Evolutionary conservation across 1,140 invertebrate genomes (phyloP).

Genomic region (Drosophila yakuba): DNA sequence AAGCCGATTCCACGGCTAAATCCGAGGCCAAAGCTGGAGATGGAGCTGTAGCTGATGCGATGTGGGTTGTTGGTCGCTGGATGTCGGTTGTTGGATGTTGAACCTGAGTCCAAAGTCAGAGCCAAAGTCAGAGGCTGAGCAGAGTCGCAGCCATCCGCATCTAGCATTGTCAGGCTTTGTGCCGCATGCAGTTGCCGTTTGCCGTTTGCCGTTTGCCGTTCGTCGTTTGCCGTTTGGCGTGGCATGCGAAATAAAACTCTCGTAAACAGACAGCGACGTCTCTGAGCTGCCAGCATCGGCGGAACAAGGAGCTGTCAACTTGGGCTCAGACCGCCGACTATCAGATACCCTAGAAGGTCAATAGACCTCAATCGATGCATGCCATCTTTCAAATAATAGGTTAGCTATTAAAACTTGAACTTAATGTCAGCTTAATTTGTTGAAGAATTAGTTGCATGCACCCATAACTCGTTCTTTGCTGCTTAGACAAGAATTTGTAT

Average conservation of each 20-base stretch:
- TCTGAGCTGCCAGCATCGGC: constrained; percentile 58
- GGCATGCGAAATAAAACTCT: constrained; percentile 79
- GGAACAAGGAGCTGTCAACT: constrained; percentile 20
- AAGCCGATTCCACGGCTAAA: constrained; percentile 16
- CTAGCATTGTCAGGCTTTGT: constrained; percentile 75
- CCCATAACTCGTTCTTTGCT: too few species aligned
- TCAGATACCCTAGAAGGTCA: constrained; percentile 3
- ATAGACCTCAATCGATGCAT: too few species aligned
- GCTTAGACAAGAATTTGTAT: too few species aligned
- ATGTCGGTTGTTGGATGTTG: constrained; percentile 9
- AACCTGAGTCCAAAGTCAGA: constrained; percentile 41
- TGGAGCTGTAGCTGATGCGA: not conserved
- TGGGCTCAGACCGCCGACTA: not conserved
- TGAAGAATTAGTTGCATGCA: too few species aligned
- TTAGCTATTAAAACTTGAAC: too few species aligned
- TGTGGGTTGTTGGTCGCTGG: not conserved
- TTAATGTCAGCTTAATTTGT: too few species aligned
- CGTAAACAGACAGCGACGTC: constrained; percentile 75
- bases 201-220: constrained; percentile 51
- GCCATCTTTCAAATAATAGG: too few species aligned
- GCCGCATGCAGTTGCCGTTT: constrained; percentile 42
- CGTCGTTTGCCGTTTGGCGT: constrained; percentile 62
- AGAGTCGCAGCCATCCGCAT: constrained; percentile 46
- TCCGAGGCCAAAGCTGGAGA: constrained; percentile 21
- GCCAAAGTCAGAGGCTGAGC: constrained; percentile 36